A percentile compares a stretch with the other conserved stretches of the same genome.
Conservation (phyloP, 2,797 vertebrate genomes). For the Dendrocincla fuliginosa region DNA sequence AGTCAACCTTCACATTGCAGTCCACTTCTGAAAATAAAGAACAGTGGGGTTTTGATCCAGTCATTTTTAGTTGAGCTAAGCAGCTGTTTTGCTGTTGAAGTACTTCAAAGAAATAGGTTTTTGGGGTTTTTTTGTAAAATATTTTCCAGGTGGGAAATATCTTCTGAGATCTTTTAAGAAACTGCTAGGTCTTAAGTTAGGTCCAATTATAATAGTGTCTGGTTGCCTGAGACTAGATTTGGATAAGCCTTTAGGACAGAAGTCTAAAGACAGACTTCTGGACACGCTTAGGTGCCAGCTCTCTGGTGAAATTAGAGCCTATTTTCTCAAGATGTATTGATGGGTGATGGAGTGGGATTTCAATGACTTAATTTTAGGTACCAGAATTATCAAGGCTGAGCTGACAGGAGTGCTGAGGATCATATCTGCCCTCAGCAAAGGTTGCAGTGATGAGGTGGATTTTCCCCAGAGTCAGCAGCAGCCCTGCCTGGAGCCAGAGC, state of each 20-base stretch:
- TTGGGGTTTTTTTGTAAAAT: not conserved
- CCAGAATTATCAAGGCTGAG: not conserved
- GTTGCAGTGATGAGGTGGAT: not conserved
- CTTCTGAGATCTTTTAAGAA: not conserved
- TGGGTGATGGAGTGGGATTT: not conserved
- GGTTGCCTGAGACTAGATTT: not conserved
- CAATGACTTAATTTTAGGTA: not conserved
- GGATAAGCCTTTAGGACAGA: not conserved
- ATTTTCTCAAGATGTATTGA: not conserved
- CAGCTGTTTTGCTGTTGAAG: not conserved
- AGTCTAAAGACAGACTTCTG: not conserved
- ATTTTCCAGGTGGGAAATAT: not conserved
- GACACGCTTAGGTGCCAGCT: not conserved
- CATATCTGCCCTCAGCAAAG: not conserved
- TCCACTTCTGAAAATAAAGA: slow-evolving; percentile 43
- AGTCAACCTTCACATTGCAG: slow-evolving; percentile 31
- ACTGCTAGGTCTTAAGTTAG: not conserved
- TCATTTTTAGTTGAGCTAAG: not conserved
- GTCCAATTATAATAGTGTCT: not conserved
- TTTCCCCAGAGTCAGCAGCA: not conserved
- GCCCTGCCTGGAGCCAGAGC: not conserved
- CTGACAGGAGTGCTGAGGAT: not conserved
- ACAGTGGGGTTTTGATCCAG: not conserved
- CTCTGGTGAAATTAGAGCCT: not conserved
- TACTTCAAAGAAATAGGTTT: not conserved